These are phyloP conservation scores for Strigamia maritima DNA, from an alignment of 2,888 invertebrate species.

Conservation along the genomic window DNA sequence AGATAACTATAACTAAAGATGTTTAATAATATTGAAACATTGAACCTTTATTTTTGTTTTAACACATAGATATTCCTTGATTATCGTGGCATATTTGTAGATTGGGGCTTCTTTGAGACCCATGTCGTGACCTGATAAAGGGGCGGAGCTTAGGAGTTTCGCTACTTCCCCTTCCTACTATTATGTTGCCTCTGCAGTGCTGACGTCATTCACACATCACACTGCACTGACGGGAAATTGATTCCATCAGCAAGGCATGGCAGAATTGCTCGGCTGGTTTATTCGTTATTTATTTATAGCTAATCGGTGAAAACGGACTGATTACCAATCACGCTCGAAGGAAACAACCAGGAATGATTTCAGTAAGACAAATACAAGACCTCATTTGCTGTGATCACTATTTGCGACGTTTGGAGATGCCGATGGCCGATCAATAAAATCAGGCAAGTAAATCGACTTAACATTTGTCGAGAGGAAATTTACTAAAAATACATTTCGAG, in stretches of 20 bases:
- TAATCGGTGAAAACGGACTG: neutral
- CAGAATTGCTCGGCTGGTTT: neutral
- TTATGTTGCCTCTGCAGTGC: neutral
- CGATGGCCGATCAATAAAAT: constrained; percentile 19
- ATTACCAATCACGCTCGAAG: neutral
- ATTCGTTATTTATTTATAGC: neutral
- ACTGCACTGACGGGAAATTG: neutral
- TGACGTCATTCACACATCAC: neutral
- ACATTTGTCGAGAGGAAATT: neutral
- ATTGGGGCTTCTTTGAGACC: too few relatives aligned
- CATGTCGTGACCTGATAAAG: too few relatives aligned
- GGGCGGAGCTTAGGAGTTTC: too few relatives aligned
- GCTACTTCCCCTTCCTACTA: too few relatives aligned
- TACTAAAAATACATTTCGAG: neutral
- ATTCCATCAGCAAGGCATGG: neutral
- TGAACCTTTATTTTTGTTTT: too few relatives aligned
- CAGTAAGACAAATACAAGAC: neutral
- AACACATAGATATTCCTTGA: too few relatives aligned
- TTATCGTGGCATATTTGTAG: too few relatives aligned
- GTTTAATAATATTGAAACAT: too few relatives aligned
- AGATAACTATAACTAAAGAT: too few relatives aligned
- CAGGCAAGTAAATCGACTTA: neutral
- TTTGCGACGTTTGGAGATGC: constrained; percentile 18
- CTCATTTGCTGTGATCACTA: neutral
- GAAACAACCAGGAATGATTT: neutral